A percentile compares a stretch with the other conserved stretches of the same genome.
phyloP scores from a whole-genome alignment of 2,797 vertebrate genomes.

The Pseudochaenichthys georgianus region DNA sequence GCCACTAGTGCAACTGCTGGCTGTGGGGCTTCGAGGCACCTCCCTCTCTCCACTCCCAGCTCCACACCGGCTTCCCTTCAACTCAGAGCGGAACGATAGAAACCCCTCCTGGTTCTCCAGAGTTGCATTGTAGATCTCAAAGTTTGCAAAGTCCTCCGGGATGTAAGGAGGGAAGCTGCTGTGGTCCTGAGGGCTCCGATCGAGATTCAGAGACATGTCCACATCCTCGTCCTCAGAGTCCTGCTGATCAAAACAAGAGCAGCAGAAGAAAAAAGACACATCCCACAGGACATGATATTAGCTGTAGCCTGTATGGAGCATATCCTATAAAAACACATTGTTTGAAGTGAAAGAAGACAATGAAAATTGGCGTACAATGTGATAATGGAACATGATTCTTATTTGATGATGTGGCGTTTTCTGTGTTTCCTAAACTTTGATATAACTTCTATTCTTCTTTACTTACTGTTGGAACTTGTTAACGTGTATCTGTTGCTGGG shows the following conservation, averaged over 20 bases:
- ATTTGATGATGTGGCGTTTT: not conserved
- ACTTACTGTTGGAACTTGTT: not conserved
- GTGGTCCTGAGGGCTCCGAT: conserved; percentile 74
- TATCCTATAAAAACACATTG: not conserved
- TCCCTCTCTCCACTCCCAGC: conserved; percentile 83
- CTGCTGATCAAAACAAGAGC: conserved; percentile 79
- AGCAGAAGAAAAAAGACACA: conserved; percentile 53
- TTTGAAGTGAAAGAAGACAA: conserved; percentile 31
- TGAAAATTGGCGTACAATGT: conserved; percentile 38
- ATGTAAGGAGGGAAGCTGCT: conserved; percentile 88
- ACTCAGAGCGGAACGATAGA: conserved; percentile 47
- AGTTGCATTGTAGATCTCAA: conserved; percentile 96
- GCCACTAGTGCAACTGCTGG: conserved; percentile 97
- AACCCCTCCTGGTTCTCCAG: conserved; percentile 84
- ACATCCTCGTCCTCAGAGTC: conserved; percentile 95
- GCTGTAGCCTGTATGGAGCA: not conserved
- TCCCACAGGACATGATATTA: conserved; percentile 38
- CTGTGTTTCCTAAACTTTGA: not conserved
- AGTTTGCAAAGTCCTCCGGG: conserved; percentile 97
- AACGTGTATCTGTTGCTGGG: not conserved
- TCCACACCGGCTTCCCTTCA: conserved; percentile 58
- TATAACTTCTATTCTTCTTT: not conserved
- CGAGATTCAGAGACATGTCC: conserved; percentile 75
- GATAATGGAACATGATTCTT: conserved; percentile 48
- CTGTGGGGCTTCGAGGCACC: conserved; percentile 93